A percentile compares a stretch with the other conserved stretches of the same genome.
phyloP scores from a whole-genome alignment of 2,888 invertebrate genomes.

The Allacma fusca region DNA sequence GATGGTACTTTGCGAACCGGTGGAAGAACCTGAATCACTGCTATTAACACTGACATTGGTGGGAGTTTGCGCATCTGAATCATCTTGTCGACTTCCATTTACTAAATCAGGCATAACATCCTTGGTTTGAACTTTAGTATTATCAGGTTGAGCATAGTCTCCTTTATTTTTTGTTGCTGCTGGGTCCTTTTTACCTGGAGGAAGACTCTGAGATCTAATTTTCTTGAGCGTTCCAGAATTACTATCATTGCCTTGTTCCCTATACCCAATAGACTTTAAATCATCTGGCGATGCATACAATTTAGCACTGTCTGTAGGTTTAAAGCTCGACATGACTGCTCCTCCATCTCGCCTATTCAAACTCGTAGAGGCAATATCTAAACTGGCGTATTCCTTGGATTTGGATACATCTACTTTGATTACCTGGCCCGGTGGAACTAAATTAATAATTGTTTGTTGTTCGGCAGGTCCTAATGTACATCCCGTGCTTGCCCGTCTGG shows the following conservation, averaged over 20 bases:
- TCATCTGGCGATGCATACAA: conserved; percentile 90
- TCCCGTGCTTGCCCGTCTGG: conserved; percentile 59
- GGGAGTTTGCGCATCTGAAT: conserved; percentile 41
- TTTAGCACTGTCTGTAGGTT: conserved; percentile 84
- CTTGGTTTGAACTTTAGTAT: not conserved
- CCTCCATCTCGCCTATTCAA: conserved; percentile 44
- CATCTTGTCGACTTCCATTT: conserved; percentile 36
- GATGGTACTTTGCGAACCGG: conserved; percentile 29
- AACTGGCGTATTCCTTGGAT: conserved; percentile 64
- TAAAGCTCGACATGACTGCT: conserved; percentile 82
- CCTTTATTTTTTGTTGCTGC: conserved; percentile 42
- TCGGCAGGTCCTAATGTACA: conserved; percentile 60
- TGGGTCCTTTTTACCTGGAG: conserved; percentile 63
- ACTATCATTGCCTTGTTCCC: conserved; percentile 56
- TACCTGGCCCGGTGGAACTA: conserved; percentile 63
- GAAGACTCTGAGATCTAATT: conserved; percentile 62
- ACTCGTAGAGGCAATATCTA: conserved; percentile 58
- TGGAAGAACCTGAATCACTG: conserved; percentile 32
- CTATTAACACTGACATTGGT: conserved; percentile 42
- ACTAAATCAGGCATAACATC: conserved; percentile 44
- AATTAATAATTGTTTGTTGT: conserved; percentile 61
- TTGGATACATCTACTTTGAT: conserved; percentile 72
- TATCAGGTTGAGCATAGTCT: conserved; percentile 58
- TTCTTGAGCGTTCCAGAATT: conserved; percentile 59
- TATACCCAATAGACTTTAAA: conserved; percentile 74